Conservation (phyloP, 92 coral and sea anemone species). For the Porites rus region DNA sequence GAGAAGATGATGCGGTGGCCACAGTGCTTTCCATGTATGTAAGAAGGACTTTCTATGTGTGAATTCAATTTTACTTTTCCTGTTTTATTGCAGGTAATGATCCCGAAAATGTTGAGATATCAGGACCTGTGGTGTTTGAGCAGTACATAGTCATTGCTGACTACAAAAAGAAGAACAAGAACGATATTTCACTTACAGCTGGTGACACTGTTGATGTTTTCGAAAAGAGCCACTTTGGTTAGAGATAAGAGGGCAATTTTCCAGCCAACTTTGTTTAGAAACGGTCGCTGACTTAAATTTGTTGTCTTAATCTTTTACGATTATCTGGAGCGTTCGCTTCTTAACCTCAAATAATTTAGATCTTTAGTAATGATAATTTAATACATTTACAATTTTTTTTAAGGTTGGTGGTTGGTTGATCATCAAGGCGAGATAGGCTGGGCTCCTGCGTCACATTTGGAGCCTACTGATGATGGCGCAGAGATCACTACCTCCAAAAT, state of each 20-base stretch:
- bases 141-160: conserved; percentile 62
- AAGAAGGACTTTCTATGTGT: neutral
- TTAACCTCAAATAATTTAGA: no score
- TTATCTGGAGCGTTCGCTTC: no score
- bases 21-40: no score
- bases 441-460: conserved; percentile 76
- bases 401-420: conserved; percentile 80
- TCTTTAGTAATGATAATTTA: neutral
- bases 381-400: neutral
- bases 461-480: conserved; percentile 63
- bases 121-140: conserved; percentile 70
- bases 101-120: conserved; percentile 33
- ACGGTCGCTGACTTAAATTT: neutral
- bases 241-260: neutral
- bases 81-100: neutral
- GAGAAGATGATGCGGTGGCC: no score
- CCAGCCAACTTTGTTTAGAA: no score
- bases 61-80: no score
- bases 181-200: conserved; percentile 63
- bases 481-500: conserved; percentile 50
- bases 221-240: conserved; percentile 68
- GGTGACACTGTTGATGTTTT: conserved; percentile 70
- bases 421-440: conserved; percentile 61
- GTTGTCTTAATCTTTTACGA: neutral
- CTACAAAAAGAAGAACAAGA: conserved; percentile 65